Conservation (phyloP, 2,797 vertebrate genomes). For the Chloroceryle amazona region DNA sequence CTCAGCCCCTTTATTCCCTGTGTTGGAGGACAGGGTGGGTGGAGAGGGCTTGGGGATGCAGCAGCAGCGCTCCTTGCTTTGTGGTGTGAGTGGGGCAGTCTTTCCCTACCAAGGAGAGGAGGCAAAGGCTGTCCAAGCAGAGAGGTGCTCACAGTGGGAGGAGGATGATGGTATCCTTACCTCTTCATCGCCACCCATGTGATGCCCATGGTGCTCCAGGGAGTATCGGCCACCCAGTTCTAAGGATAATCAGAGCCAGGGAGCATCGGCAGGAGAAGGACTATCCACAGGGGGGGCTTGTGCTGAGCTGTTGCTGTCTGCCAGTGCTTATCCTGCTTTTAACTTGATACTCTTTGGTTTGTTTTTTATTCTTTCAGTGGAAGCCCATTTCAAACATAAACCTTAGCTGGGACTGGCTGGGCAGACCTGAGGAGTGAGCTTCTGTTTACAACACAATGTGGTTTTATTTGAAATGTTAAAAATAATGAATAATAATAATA, state of each 20-base stretch:
- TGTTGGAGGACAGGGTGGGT: neutral
- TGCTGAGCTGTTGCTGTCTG: neutral
- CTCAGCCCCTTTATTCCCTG: rapidly evolving
- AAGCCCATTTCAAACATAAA: constrained; percentile 98
- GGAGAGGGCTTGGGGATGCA: neutral
- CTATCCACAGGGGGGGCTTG: neutral
- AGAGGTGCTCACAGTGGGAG: rapidly evolving
- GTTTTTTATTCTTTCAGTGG: constrained; percentile 85
- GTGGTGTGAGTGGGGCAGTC: rapidly evolving
- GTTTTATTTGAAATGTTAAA: constrained; percentile 73
- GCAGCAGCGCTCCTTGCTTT: rapidly evolving
- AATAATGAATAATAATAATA: constrained; percentile 41
- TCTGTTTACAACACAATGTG: constrained; percentile 75
- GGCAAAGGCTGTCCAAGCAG: neutral
- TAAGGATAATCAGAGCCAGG: neutral
- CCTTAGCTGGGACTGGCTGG: constrained; percentile 81
- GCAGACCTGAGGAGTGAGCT: constrained; percentile 53
- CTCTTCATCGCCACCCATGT: neutral
- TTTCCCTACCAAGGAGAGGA: rapidly evolving
- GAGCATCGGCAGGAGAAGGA: neutral
- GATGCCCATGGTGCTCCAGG: neutral
- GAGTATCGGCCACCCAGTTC: rapidly evolving
- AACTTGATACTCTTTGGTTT: neutral
- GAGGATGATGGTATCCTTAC: neutral
- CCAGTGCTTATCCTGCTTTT: neutral